Evolutionary conservation across 2,888 invertebrate species (phyloP).

Genomic region (Drosophila helvetica): DNA sequence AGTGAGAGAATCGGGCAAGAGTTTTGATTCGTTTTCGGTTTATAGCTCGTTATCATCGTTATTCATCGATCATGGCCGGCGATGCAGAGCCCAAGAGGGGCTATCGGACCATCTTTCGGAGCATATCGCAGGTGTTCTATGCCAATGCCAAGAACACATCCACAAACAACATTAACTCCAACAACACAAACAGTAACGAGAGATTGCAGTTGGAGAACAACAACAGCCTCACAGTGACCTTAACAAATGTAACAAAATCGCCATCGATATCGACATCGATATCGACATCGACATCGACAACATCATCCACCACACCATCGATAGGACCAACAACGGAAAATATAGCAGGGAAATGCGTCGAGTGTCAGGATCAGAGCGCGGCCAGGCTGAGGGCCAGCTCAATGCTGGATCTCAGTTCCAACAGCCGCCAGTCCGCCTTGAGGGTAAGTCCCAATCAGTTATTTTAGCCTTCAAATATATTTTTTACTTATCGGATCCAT

Average conservation of each 20-base stretch:
- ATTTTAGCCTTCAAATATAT: neutral
- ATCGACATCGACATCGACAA: constrained; percentile 28
- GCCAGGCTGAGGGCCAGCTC: constrained; percentile 48
- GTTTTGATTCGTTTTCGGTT: constrained; percentile 12
- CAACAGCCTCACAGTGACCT: constrained; percentile 20
- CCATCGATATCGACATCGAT: constrained; percentile 26
- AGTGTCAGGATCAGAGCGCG: constrained; percentile 32
- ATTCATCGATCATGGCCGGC: constrained; percentile 57
- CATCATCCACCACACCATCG: constrained; percentile 11
- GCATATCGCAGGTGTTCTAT: constrained; percentile 80
- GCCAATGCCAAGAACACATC: constrained; percentile 50
- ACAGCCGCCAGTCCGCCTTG: constrained; percentile 23
- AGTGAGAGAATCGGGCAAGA: neutral
- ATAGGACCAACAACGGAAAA: constrained; percentile 17
- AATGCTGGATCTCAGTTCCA: constrained; percentile 51
- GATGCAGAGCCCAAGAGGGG: constrained; percentile 65
- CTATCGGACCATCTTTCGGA: constrained; percentile 78
- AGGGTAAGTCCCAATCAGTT: constrained; percentile 30
- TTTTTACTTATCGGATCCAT: neutral
- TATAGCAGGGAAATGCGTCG: constrained; percentile 28
- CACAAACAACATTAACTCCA: constrained; percentile 20
- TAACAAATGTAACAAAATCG: constrained; percentile 35
- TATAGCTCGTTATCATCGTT: neutral
- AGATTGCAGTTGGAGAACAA: constrained; percentile 12
- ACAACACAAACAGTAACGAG: constrained; percentile 24